Percentiles rank a stretch among this genome's conserved stretches.
Conservation (phyloP, 2,113 vertebrate species). For the Pseudonaja textilis region DNA sequence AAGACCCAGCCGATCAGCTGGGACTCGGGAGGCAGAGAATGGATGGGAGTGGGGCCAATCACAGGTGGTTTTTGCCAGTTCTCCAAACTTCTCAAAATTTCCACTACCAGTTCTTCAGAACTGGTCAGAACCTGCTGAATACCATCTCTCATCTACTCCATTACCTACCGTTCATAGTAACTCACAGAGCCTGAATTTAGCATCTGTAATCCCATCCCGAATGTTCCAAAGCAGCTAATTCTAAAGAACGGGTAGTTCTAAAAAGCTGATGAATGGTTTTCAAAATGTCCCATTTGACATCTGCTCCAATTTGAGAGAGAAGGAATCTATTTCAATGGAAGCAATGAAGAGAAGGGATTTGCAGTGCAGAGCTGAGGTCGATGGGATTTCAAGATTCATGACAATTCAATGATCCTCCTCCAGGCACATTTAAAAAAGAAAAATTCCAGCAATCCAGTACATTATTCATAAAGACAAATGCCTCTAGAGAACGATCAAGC, state of each 20-base stretch:
- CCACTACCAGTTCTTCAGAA: no score
- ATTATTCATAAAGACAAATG: slow-evolving; percentile 56
- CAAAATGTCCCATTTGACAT: background rate
- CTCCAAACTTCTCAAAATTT: no score
- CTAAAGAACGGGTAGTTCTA: background rate
- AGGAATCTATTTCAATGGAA: slow-evolving; percentile 29
- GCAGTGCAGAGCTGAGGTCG: slow-evolving; percentile 24
- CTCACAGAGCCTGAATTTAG: background rate
- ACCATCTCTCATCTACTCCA: background rate
- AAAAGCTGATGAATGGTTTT: slow-evolving; percentile 13
- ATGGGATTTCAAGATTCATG: slow-evolving; percentile 34
- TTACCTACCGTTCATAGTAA: no score
- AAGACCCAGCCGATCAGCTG: no score
- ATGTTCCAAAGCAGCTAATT: background rate
- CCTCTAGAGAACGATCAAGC: slow-evolving; percentile 48
- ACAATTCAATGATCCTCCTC: slow-evolving; percentile 42
- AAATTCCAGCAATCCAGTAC: slow-evolving; percentile 29
- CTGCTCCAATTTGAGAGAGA: background rate
- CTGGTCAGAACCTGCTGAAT: no score
- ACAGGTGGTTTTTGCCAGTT: no score
- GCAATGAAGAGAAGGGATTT: slow-evolving; percentile 8
- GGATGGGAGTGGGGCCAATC: no score
- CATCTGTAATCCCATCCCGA: background rate
- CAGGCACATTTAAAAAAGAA: slow-evolving; percentile 31
- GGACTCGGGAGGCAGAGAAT: no score